phyloP scores from a whole-genome alignment of 2,113 vertebrate species.

The Tragulus kanchil region DNA sequence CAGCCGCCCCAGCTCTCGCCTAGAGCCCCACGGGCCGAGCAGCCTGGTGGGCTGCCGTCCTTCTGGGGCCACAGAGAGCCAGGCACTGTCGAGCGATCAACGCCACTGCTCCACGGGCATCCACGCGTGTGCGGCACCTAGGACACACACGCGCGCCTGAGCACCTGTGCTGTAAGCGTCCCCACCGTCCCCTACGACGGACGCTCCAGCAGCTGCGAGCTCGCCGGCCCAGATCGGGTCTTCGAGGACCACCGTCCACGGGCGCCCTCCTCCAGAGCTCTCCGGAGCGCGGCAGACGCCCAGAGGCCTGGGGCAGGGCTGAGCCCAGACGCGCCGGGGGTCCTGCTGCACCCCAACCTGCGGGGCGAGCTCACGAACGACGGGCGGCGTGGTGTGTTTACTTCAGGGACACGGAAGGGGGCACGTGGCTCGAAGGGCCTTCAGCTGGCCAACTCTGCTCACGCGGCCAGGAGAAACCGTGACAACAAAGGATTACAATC shows the following conservation, averaged over 20 bases:
- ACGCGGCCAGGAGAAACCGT: background rate
- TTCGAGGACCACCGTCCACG: rapidly evolving
- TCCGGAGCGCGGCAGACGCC: background rate
- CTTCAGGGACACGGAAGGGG: background rate
- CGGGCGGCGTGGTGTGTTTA: rapidly evolving
- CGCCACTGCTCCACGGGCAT: background rate
- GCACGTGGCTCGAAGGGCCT: rapidly evolving
- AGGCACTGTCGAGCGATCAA: rapidly evolving
- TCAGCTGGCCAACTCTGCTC: background rate
- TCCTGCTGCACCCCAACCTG: rapidly evolving
- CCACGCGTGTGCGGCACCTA: too few species aligned
- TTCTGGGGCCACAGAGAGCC: background rate
- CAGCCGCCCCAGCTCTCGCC: background rate
- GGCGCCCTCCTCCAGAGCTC: background rate
- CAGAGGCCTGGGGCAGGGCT: background rate
- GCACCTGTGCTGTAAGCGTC: too few species aligned
- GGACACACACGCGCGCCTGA: too few species aligned
- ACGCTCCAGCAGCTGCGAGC: rapidly evolving
- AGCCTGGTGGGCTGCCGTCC: background rate
- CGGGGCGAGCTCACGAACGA: too few species aligned
- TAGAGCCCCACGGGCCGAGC: background rate
- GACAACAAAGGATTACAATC: background rate
- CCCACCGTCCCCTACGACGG: too few species aligned
- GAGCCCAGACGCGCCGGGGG: background rate
- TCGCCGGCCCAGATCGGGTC: background rate